These are phyloP conservation scores for Crotophaga sulcirostris DNA, from an alignment of 2,113 vertebrate species.

Conservation along the genomic window DNA sequence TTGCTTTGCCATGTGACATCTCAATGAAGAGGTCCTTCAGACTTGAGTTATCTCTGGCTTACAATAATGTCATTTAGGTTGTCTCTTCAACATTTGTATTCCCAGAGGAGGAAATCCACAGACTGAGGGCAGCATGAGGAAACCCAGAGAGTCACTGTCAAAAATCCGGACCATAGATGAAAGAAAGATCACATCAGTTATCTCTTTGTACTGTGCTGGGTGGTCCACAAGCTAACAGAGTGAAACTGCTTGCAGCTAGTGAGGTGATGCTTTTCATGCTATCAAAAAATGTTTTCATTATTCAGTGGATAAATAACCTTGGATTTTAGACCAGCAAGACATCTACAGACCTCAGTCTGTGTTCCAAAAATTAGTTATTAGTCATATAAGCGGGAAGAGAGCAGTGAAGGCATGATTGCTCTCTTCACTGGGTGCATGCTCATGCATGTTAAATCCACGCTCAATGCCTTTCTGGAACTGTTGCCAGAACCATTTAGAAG, in stretches of 20 bases:
- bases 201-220: background rate
- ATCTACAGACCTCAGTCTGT: background rate
- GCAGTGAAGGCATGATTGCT: background rate
- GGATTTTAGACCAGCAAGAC: background rate
- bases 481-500: background rate
- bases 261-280: background rate
- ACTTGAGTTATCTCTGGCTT: background rate
- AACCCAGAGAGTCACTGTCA: background rate
- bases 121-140: background rate
- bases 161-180: background rate
- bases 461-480: background rate
- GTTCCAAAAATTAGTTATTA: background rate
- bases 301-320: background rate
- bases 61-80: background rate
- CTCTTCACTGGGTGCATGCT: background rate
- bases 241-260: background rate
- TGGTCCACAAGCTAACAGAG: background rate
- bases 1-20: background rate
- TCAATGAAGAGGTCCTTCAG: background rate
- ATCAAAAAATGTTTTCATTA: background rate
- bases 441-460: background rate
- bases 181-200: background rate
- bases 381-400: background rate
- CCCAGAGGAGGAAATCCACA: background rate
- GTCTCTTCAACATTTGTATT: background rate